Evolutionary conservation across 2,888 invertebrate genomes (phyloP), one percentile per base, ranked within the genome.

Genomic region (Myopa tessellatipennis): DNA sequence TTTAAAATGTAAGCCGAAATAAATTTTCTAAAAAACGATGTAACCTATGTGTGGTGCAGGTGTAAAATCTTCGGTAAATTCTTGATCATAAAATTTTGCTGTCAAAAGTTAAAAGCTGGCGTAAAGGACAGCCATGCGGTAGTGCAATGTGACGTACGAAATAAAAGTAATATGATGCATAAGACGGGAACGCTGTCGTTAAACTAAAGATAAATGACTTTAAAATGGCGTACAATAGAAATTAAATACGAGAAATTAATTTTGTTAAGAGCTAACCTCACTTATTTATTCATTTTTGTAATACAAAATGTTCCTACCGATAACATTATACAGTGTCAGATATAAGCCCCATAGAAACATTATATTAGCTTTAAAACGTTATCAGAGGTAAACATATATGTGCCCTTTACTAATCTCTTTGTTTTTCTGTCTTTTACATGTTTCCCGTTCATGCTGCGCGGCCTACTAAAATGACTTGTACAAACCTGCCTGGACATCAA

Each of bases 291-390:
- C 75, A 77, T 75, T 73, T 78, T 75, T 78, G 79, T 77, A 79
- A 87, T 88, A 94, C 94, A 85, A 97, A 93, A 91, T 95, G 95
- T 90, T 94, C 98, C 86, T 99, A 97, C 90, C 97, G 98, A 92
- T 98, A 97, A 91, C 99, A 99, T 92, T 95, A 96, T 68, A 96
- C 96, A 81, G 94, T 99, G 86, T 97, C 98, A 91, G 92, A 97
- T 88, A 97, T 97, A 91, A 95, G 96, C 90, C 95, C 89, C 92
- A 93, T 88, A 94, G 95, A 87, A 96, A 92, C 91, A 94, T 98
- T 87, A 98, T 98, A 85, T 92, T 98, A 84, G 98, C 86, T 98
- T 98, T 92, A 98, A 97, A 91, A 97, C 97, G 77, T 98, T 98
- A 58, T 91, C 94, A 90, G 98, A 98, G 94, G 97, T 97, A 92